Evolutionary conservation across 2,888 invertebrate species (phyloP), one percentile per base, ranked within the genome.

Genomic region (Hermaeophaga mercurialis): DNA sequence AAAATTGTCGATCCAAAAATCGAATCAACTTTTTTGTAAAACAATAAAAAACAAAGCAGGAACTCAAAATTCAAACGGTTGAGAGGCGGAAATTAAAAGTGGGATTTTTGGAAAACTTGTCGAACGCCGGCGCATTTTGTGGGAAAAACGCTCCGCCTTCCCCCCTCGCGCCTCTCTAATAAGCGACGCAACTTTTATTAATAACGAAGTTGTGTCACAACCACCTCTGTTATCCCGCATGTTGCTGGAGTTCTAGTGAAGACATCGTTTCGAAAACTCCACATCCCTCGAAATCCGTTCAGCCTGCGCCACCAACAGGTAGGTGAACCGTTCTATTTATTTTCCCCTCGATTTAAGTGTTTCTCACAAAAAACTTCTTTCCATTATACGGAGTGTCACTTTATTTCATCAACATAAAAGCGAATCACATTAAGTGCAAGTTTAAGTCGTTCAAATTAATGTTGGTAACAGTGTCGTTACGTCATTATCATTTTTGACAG

Each of bases 151-250:
- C 19, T 3, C 39, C 64, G 66, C 70, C 67, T 66, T 45, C 58
- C 70, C 66, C 65, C 45, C 38, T 15, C 12, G 14, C 28, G 34
- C 43, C 56, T 17, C 56, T 56, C 54, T 61, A 58, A 58, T 56
- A 56, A 66, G 65, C 65, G 66, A 63, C 58, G 65, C 69, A 69
- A 68, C 67, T 70, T 70, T 70, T 69, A 70, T 67, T 70, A 68
- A 70, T 69, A 67, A 66, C 65, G 67, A 68, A 70, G 68, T 70
- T 69, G 52, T 34, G 66, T 66, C 58, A 57, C 59, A 54, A 58
- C 59, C 26, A 43, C 54, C 62, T 59, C 60, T 59, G 61, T 56
- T 59, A 57, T 48, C 44, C 54, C 34, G 46, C 15, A 53, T 50
- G 59, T 43, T 44, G 47, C 11, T 22, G 34, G 36, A 56, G 50